Conservation (phyloP, 2,797 vertebrate species). For the Chromis chromis region DNA sequence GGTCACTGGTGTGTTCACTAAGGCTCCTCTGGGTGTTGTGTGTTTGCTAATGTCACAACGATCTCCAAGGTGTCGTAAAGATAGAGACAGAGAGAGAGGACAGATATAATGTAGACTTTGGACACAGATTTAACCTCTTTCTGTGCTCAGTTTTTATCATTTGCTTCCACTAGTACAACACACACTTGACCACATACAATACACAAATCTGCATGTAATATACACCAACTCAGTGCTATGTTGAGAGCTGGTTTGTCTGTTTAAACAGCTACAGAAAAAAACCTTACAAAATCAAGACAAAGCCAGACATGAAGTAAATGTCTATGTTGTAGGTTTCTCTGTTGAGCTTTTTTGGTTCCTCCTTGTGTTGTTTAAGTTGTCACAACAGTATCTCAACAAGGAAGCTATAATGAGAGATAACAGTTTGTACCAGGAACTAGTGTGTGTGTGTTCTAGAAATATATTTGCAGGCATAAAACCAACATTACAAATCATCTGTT, state of each 20-base stretch:
- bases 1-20: constrained; percentile 35
- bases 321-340: background rate
- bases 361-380: background rate
- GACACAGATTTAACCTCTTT: background rate
- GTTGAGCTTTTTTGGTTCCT: background rate
- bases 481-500: background rate
- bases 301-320: background rate
- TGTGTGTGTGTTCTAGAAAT: background rate
- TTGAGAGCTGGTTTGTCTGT: background rate
- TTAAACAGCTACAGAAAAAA: background rate
- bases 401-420: background rate
- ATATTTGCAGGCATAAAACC: background rate
- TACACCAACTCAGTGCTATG: background rate
- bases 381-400: background rate
- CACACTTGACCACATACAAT: background rate
- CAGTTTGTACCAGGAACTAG: background rate
- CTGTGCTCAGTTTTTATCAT: too few species aligned
- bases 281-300: background rate
- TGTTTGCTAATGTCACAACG: constrained; percentile 1
- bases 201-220: background rate
- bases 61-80: constrained; percentile 10
- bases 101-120: background rate
- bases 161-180: background rate
- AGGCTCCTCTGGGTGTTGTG: constrained; percentile 36
- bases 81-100: background rate